Percentiles rank a stretch among this genome's conserved stretches.
These are phyloP conservation scores for Xiphias gladius DNA, from an alignment of 2,113 vertebrate genomes.

Conservation along the genomic window DNA sequence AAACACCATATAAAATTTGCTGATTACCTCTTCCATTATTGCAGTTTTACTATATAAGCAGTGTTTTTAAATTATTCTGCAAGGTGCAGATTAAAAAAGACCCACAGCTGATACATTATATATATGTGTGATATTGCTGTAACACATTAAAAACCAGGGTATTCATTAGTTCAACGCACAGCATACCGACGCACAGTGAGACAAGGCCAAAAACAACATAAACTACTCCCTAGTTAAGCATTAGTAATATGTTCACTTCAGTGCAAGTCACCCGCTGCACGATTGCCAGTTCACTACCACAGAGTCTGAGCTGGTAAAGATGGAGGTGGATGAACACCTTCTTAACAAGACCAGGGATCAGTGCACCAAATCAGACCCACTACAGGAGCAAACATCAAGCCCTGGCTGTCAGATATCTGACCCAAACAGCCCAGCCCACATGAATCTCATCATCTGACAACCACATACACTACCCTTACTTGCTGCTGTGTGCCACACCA, in stretches of 20 bases:
- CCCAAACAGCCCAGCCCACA: slow-evolving; percentile 33
- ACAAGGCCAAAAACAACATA: not conserved
- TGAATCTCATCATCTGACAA: slow-evolving; percentile 63
- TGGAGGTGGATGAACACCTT: slow-evolving; percentile 23
- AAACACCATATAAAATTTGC: not conserved
- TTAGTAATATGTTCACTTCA: slow-evolving; percentile 13
- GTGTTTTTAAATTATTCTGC: not conserved
- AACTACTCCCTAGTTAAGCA: not conserved
- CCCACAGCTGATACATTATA: no score
- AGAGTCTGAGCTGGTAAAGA: slow-evolving; percentile 22
- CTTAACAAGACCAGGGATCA: slow-evolving; percentile 38
- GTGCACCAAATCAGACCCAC: slow-evolving; percentile 23
- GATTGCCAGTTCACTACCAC: not conserved
- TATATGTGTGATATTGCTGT: not conserved
- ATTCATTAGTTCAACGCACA: not conserved
- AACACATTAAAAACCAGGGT: not conserved
- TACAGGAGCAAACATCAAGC: slow-evolving; percentile 39
- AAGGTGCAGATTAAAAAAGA: not conserved
- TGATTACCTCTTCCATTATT: not conserved
- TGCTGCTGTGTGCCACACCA: slow-evolving; percentile 11
- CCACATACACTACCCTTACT: slow-evolving; percentile 47
- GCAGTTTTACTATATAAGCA: not conserved
- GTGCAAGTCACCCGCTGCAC: not conserved
- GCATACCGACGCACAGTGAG: not conserved
- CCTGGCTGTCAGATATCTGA: slow-evolving; percentile 53